Evolutionary conservation across 2,888 invertebrate genomes (phyloP).

Genomic region (Alsophila aescularia): DNA sequence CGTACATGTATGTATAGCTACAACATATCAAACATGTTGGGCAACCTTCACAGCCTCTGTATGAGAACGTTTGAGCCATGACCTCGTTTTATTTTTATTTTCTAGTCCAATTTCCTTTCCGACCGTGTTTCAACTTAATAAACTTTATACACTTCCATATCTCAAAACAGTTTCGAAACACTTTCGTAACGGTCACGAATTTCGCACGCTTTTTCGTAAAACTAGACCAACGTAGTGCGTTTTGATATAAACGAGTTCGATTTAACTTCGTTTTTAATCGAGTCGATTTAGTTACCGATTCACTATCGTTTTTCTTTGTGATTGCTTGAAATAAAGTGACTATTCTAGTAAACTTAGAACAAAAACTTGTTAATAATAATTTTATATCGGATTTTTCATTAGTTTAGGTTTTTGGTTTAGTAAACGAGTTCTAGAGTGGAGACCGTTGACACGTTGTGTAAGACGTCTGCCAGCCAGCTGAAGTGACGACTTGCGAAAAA

Average conservation of each 20-base stretch:
- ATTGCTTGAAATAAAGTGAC: neutral
- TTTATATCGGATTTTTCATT: too few species aligned
- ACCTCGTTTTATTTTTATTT: constrained; percentile 72
- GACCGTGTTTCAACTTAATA: constrained; percentile 68
- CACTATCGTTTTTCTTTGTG: neutral
- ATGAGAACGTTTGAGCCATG: constrained; percentile 65
- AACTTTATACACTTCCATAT: constrained; percentile 64
- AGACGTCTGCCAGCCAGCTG: too few species aligned
- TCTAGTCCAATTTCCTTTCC: constrained; percentile 74
- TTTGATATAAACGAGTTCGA: constrained; percentile 20
- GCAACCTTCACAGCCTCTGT: constrained; percentile 56
- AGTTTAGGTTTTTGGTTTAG: too few species aligned
- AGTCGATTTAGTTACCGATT: neutral
- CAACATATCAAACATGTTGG: constrained; percentile 46
- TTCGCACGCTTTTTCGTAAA: constrained; percentile 64
- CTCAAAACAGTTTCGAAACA: constrained; percentile 65
- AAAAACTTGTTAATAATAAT: too few species aligned
- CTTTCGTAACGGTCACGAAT: constrained; percentile 62
- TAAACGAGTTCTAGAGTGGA: too few species aligned
- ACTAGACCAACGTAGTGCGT: constrained; percentile 25
- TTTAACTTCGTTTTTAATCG: constrained; percentile 16
- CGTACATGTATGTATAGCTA: constrained; percentile 32
- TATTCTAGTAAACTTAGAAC: too few species aligned
- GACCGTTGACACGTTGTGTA: too few species aligned
- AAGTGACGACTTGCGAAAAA: too few species aligned